Conservation (phyloP, 1,140 invertebrate species). For the Orussus abietinus region DNA sequence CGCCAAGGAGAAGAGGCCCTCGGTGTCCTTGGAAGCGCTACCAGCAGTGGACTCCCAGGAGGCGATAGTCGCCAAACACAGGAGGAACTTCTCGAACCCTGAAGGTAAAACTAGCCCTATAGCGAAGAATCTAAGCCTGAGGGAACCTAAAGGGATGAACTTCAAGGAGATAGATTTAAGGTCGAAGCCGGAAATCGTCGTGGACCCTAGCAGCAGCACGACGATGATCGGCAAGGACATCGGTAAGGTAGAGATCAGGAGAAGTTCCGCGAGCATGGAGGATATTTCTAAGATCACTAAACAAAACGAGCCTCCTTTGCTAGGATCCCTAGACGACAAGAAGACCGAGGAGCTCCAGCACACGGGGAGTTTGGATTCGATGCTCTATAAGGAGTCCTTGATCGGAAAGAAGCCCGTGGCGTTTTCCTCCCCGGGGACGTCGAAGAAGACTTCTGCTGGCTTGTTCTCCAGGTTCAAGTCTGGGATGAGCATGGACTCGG, state of each 20-base stretch:
- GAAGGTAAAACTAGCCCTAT: slow-evolving; percentile 31
- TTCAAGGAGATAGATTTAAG: slow-evolving; percentile 42
- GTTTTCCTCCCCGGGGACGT: slow-evolving; percentile 32
- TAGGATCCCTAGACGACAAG: slow-evolving; percentile 38
- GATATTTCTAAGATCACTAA: slow-evolving; percentile 50
- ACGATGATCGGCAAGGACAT: slow-evolving; percentile 24
- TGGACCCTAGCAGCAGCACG: slow-evolving; percentile 32
- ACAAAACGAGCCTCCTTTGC: slow-evolving; percentile 33
- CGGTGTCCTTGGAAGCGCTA: slow-evolving; percentile 40
- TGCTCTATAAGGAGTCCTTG: slow-evolving; percentile 42
- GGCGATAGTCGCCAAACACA: slow-evolving; percentile 26
- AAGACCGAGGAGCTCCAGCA: slow-evolving; percentile 40
- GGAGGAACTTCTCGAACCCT: slow-evolving; percentile 42
- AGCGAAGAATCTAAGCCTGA: slow-evolving; percentile 15
- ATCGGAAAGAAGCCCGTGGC: slow-evolving; percentile 30
- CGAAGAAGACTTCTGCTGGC: slow-evolving; percentile 41
- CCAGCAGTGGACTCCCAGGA: slow-evolving; percentile 21
- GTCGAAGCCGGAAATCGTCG: slow-evolving; percentile 38
- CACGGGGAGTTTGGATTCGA: slow-evolving; percentile 47
- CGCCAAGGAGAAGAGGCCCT: slow-evolving; percentile 46
- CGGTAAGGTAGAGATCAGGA: slow-evolving; percentile 44
- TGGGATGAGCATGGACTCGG: slow-evolving; percentile 50
- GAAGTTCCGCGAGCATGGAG: slow-evolving; percentile 51
- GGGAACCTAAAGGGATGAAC: slow-evolving; percentile 19
- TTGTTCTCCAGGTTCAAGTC: slow-evolving; percentile 47